Conservation (phyloP, 2,797 vertebrate genomes). For the Sparidentex hasta region DNA sequence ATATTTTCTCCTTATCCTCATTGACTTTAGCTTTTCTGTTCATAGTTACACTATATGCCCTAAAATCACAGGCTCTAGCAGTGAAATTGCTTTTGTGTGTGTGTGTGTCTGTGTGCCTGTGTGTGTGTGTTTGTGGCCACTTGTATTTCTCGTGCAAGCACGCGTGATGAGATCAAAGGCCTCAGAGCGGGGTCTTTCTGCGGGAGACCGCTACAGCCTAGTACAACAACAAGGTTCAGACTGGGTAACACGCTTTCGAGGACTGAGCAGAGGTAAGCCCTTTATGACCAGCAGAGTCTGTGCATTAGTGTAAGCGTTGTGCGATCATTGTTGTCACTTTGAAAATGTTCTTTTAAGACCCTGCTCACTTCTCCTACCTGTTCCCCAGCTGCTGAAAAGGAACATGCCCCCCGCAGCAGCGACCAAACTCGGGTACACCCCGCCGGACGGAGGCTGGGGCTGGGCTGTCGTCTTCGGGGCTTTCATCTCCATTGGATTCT, state of each 20-base stretch:
- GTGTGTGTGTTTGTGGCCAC: slow-evolving; percentile 20
- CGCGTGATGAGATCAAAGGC: slow-evolving; percentile 76
- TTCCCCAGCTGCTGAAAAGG: slow-evolving; percentile 53
- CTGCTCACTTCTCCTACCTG: slow-evolving; percentile 45
- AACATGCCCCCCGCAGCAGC: slow-evolving; percentile 80
- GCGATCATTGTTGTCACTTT: slow-evolving; percentile 13
- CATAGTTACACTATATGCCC: background rate
- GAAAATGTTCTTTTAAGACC: slow-evolving; percentile 38
- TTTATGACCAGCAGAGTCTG: background rate
- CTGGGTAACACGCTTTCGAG: slow-evolving; percentile 26
- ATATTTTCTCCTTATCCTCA: background rate
- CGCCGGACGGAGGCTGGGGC: slow-evolving; percentile 88
- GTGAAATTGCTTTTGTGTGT: slow-evolving; percentile 14
- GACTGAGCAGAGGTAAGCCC: slow-evolving; percentile 56
- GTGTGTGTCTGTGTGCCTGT: background rate
- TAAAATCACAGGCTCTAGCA: background rate
- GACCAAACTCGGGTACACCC: slow-evolving; percentile 75
- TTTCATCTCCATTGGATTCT: slow-evolving; percentile 89
- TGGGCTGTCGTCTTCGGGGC: slow-evolving; percentile 84
- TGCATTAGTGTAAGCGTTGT: background rate
- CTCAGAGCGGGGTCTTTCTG: slow-evolving; percentile 46
- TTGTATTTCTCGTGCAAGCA: slow-evolving; percentile 41
- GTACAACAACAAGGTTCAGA: slow-evolving; percentile 34
- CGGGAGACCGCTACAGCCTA: slow-evolving; percentile 21
- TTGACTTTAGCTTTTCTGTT: slow-evolving; percentile 16